Evolutionary conservation across 2,797 vertebrate species (phyloP).

Genomic region (Cheirogaleus major): DNA sequence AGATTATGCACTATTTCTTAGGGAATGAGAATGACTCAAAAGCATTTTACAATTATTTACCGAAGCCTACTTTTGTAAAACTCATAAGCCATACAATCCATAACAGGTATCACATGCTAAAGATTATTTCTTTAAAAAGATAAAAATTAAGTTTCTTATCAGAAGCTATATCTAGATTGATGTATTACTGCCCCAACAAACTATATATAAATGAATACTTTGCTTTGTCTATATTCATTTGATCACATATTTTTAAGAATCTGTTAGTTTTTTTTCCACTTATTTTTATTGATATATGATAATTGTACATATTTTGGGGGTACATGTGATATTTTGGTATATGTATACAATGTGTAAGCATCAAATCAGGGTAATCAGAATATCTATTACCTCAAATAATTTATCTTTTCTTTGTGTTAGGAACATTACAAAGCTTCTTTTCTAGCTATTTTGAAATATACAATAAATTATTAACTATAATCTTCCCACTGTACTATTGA

Average conservation of each 20-base stretch:
- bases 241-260: neutral
- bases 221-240: neutral
- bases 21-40: conserved; percentile 41
- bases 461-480: neutral
- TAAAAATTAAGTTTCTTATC: conserved; percentile 28
- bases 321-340: neutral
- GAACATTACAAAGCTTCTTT: neutral
- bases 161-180: neutral
- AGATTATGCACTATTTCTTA: conserved; percentile 56
- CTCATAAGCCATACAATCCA: neutral
- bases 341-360: neutral
- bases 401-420: neutral
- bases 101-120: neutral
- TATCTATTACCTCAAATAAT: neutral
- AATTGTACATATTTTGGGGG: neutral
- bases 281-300: neutral
- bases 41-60: conserved; percentile 52
- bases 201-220: neutral
- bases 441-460: neutral
- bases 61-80: conserved; percentile 38
- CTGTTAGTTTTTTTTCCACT: neutral
- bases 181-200: neutral
- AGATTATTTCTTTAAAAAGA: conserved; percentile 2
- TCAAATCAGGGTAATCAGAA: neutral
- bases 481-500: neutral